Evolutionary conservation across 2,113 vertebrate genomes (phyloP), one percentile per base, ranked within the genome.

Genomic region (Sigmodon hispidus): DNA sequence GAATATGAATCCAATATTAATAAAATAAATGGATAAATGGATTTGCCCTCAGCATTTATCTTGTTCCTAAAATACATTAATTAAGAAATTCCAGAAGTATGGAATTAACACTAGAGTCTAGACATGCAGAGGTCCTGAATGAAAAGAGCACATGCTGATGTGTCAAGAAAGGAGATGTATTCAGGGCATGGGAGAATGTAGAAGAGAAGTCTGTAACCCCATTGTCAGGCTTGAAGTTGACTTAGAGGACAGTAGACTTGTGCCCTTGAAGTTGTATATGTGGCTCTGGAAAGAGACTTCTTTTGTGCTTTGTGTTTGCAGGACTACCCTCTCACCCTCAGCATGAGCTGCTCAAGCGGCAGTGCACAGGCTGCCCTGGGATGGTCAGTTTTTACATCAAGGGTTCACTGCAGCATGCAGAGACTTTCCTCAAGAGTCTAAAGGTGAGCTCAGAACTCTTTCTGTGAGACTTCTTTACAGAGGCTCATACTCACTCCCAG

Each of bases 371-470:
- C 1, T 99, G 98, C 93, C 97, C 99, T 0, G 99, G 99, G 9
- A 99, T 99, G 99, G 45, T 99, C 79, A 97, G 98, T 72, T 99
- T 99, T 97, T 99, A 99, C 96, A 98, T 99, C 80, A 99, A 99
- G 95, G 99, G 99, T 15, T 93, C 97, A 6, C 96, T 99, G 0
- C 96, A 99, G 77, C 98, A 99, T 0, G 99, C 99, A 10, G 94
- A 80, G 45, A 2, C 96, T 59, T 99, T 99, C 97, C 99, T 99
- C 96, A 98, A 96, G 92, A 99, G 36, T 93, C 94, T 99, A 16
- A 99, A 99, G 99, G 99, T 99, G 98, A 98, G 75, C 84, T 3
- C 34, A 26, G 4, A 22, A 17, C 15, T 59, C 12, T 13, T 84
- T 43, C 63, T 55, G 29, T 13, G 45, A 65, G 11, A 34, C 40